These are phyloP conservation scores for Thunnus albacares DNA, from an alignment of 2,797 vertebrate species.

Conservation along the genomic window DNA sequence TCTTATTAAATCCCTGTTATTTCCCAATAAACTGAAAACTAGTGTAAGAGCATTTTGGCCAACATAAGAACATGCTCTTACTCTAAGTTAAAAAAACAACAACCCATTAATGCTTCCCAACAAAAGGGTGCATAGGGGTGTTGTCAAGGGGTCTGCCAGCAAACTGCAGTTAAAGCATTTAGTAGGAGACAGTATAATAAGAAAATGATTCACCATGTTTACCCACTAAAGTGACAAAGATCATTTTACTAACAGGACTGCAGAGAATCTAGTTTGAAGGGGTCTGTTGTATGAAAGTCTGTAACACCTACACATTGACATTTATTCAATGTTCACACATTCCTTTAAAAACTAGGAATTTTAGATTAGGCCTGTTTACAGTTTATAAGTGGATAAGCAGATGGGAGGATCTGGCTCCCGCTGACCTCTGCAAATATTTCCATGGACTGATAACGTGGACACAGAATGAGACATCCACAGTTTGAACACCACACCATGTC, in stretches of 20 bases:
- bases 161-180: not conserved
- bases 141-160: too few species aligned
- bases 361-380: not conserved
- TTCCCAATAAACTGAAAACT: constrained; percentile 36
- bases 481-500: not conserved
- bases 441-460: not conserved
- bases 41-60: constrained; percentile 27
- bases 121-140: not conserved
- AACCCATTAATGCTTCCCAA: not conserved
- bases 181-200: constrained; percentile 2
- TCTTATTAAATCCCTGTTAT: constrained; percentile 33
- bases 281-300: too few species aligned
- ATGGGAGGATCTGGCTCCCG: constrained; percentile 39
- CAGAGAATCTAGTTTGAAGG: not conserved
- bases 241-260: not conserved
- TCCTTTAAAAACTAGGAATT: not conserved
- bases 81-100: too few species aligned
- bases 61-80: constrained; percentile 5
- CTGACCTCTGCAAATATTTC: constrained; percentile 20
- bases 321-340: not conserved
- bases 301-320: not conserved
- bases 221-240: not conserved
- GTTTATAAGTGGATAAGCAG: constrained; percentile 59
- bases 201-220: not conserved
- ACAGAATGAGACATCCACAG: not conserved